Base-by-base conservation (phyloP, 2,797 vertebrate genomes). In the Tinamus major region DNA sequence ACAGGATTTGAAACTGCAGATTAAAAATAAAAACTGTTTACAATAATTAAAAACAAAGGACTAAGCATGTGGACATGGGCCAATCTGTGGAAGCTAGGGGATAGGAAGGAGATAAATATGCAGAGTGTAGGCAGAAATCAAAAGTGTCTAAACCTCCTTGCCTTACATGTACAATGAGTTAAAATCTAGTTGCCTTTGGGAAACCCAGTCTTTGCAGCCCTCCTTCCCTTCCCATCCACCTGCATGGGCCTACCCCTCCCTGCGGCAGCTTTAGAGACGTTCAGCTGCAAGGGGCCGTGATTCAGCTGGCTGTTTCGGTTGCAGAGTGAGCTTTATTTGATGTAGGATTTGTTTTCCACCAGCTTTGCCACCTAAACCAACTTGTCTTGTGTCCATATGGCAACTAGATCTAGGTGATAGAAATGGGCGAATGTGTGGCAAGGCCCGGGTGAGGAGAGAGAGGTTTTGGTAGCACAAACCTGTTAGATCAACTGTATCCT, bases 101-200 rank as follows among this genome's bases (percentile, higher is more conserved):
- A 29, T 37, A 78, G 29, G 33, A 85, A 79, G 41, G 46, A 91
- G 37, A 81, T 67, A 89, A 87, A 83, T 80, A 79, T n/a, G 49
- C 51, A 84, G 63, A 72, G 27, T 62, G 69, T 41, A 79, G 63
- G 46, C 81, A 79, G 83, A 76, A 23, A 42, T 70, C 23, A 13
- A 13, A 26, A 49, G 48, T 49, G 48, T 49, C 48, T 12, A 49
- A 49, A 49, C 23, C 48, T 49, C 1, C 56, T 55, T 81, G 37
- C 4, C 1, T 79, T 89, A 29, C 46, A 69, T 87, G 59, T 72
- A 48, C 68, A 79, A 59, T 17, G 11, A 80, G 8, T 31, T 88
- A 75, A 88, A 87, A 71, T 9, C 21, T 44, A 64, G 11, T 48
- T 89, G 35, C 51, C 33, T 75, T 46, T 83, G 58, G 53, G 49